Evolutionary conservation across 2,888 invertebrate genomes (phyloP).

Genomic region (Drosophila parthenogenetica): DNA sequence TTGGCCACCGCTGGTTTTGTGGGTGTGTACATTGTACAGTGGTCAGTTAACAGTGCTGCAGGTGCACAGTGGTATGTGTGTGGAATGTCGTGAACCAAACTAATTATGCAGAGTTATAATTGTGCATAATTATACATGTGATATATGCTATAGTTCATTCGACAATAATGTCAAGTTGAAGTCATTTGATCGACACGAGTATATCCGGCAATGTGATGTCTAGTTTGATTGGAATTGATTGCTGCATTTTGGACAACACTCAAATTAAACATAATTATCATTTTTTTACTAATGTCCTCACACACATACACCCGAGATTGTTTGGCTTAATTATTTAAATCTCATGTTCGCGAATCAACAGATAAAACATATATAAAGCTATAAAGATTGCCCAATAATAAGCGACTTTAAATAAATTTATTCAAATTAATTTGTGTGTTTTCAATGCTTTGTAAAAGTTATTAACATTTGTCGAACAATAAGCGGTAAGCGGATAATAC

Average conservation of each 20-base stretch:
- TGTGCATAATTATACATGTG: constrained; percentile 25
- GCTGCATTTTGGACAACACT: constrained; percentile 19
- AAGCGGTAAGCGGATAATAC: constrained; percentile 12
- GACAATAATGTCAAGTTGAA: constrained; percentile 33
- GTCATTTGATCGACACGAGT: constrained; percentile 16
- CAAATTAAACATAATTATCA: constrained; percentile 43
- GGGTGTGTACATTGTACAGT: constrained; percentile 47
- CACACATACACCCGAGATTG: constrained; percentile 8
- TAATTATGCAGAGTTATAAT: constrained; percentile 25
- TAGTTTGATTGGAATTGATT: constrained; percentile 32
- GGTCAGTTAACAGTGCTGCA: constrained; percentile 22
- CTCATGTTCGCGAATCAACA: constrained; percentile 47
- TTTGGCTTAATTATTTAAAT: constrained; percentile 17
- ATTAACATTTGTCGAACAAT: constrained; percentile 17
- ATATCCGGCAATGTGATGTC: constrained; percentile 36
- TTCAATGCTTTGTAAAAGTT: neutral
- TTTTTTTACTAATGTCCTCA: constrained; percentile 20
- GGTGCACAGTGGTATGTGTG: constrained; percentile 25
- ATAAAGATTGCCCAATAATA: constrained; percentile 20
- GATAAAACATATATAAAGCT: constrained; percentile 18
- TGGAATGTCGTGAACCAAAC: constrained; percentile 9
- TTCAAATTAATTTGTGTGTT: constrained; percentile 38
- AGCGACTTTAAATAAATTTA: constrained; percentile 54
- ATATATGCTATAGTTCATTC: constrained; percentile 28
- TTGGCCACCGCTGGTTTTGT: neutral